Conservation (phyloP, 2,797 vertebrate species). For the Tadarida brasiliensis region DNA sequence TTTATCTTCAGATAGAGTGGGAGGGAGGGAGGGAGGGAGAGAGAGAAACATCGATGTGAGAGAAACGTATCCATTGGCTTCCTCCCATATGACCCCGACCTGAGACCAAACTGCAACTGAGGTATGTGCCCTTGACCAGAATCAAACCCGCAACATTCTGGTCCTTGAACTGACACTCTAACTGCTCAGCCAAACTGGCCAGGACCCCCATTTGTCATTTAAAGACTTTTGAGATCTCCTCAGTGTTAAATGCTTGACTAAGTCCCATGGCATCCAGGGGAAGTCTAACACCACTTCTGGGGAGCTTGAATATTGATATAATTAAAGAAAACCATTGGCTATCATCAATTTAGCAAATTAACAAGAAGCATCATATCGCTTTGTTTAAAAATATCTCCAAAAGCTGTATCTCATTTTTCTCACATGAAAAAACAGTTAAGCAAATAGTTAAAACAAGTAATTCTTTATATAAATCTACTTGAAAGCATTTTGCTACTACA, state of each 20-base stretch:
- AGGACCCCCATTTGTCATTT: background rate
- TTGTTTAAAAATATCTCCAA: constrained; percentile 1
- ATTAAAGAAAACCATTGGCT: constrained; percentile 23
- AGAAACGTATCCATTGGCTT: too few relatives aligned
- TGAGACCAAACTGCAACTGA: too few relatives aligned
- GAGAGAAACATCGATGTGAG: too few relatives aligned
- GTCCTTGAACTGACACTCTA: too few relatives aligned
- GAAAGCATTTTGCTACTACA: background rate
- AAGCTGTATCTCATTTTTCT: constrained; percentile 23
- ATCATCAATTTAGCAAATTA: constrained; percentile 61
- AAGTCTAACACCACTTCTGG: background rate
- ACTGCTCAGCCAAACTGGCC: too few relatives aligned
- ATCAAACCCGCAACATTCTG: too few relatives aligned
- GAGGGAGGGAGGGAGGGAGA: too few relatives aligned
- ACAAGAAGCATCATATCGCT: background rate
- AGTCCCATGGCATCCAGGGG: background rate
- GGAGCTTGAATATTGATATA: constrained; percentile 36
- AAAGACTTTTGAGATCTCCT: constrained; percentile 20
- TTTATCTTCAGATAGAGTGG: too few relatives aligned
- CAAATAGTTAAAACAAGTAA: constrained; percentile 33
- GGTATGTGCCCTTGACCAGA: too few relatives aligned
- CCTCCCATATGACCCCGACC: too few relatives aligned
- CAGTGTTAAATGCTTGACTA: background rate
- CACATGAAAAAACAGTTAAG: background rate
- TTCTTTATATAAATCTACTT: background rate